A percentile compares a stretch with the other conserved stretches of the same genome.
Conservation (phyloP, 1,140 invertebrate genomes). For the Polypedilum pembai region DNA sequence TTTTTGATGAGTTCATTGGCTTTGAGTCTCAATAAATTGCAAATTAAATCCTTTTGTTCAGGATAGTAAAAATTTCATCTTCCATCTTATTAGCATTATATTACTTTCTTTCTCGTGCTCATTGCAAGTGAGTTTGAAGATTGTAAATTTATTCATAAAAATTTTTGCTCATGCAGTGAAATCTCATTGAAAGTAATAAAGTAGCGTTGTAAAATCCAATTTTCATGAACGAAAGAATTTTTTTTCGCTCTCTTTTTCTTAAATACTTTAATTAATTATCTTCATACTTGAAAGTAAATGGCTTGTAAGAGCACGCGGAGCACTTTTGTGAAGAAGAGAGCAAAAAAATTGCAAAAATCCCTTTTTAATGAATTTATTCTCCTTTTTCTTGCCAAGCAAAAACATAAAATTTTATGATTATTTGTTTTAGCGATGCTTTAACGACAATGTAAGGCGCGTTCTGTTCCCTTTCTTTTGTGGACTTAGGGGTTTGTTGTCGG, state of each 20-base stretch:
- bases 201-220: neutral
- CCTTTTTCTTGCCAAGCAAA: neutral
- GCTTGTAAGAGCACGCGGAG: neutral
- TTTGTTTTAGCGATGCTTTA: conserved; percentile 3
- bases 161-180: neutral
- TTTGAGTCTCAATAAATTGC: neutral
- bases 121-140: neutral
- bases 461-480: neutral
- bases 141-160: conserved; percentile 8
- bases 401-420: conserved; percentile 8
- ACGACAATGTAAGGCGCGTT: neutral
- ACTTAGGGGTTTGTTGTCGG: neutral
- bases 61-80: neutral
- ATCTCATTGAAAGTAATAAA: conserved; percentile 11
- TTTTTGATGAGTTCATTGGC: conserved; percentile 2
- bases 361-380: conserved; percentile 20
- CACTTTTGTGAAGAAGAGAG: neutral
- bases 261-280: conserved; percentile 20
- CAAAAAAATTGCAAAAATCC: neutral
- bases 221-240: neutral
- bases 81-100: conserved; percentile 3
- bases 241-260: neutral
- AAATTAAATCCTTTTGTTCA: neutral
- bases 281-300: conserved; percentile 18
- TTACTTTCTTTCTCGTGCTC: neutral